Conservation (phyloP, 2,797 vertebrate genomes). For the Falco naumanni region DNA sequence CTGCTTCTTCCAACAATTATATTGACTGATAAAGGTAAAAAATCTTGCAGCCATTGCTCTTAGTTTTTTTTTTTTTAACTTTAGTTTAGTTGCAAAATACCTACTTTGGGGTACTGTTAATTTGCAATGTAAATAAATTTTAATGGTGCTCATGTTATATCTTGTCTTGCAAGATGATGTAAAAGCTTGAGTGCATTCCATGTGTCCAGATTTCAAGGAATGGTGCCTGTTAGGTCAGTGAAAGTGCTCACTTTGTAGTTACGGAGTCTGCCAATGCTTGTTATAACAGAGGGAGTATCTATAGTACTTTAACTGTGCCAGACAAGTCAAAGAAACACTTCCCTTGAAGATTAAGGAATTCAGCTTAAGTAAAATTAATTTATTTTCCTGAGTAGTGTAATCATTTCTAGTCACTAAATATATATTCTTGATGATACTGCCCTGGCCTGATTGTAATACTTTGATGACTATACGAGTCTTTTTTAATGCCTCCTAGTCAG, state of each 20-base stretch:
- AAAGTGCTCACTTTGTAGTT: neutral
- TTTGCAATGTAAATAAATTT: neutral
- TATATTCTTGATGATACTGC: neutral
- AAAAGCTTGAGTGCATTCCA: neutral
- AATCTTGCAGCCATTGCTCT: neutral
- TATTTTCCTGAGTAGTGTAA: neutral
- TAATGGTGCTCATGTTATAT: neutral
- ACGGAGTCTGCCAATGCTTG: neutral
- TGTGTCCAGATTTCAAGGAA: neutral
- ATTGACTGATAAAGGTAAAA: neutral
- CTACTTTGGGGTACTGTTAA: neutral
- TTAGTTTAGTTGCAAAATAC: neutral
- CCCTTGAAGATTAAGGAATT: slow-evolving; percentile 24
- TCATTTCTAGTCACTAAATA: neutral
- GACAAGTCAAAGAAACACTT: slow-evolving; percentile 26
- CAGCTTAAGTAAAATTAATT: slow-evolving; percentile 12
- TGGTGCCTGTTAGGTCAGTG: neutral
- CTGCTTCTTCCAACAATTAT: neutral
- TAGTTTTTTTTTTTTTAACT: neutral
- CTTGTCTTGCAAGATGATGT: neutral
- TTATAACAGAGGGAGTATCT: neutral
- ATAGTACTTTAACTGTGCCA: neutral
- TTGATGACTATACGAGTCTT: neutral
- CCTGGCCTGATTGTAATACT: neutral
- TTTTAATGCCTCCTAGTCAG: neutral